Percentiles rank a stretch among this genome's conserved stretches.
Evolutionary conservation across 2,797 vertebrate genomes (phyloP).

Genomic region (Dicrostonyx torquatus): DNA sequence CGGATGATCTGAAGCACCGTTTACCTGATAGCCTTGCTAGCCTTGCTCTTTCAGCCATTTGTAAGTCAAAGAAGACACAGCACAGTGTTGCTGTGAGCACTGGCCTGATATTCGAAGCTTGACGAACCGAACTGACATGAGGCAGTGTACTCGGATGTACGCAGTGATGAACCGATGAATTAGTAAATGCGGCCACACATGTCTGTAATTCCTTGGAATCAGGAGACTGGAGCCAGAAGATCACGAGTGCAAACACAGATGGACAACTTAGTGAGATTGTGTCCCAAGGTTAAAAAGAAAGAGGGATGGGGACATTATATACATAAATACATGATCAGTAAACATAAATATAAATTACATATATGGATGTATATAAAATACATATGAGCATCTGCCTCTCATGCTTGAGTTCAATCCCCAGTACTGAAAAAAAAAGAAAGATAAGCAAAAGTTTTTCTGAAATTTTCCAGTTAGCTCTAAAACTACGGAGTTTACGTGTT

Average conservation of each 20-base stretch:
- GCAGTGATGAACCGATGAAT: not conserved
- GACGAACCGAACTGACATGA: too few relatives aligned
- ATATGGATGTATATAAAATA: not conserved
- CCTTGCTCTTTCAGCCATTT: not conserved
- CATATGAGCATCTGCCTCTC: not conserved
- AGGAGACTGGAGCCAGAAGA: not conserved
- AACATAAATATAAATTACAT: not conserved
- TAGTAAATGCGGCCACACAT: too few relatives aligned
- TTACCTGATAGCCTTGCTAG: not conserved
- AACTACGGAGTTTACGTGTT: not conserved
- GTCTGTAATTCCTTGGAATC: not conserved
- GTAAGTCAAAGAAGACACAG: not conserved
- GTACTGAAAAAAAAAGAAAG: not conserved
- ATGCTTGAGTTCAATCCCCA: not conserved
- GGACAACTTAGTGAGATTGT: not conserved
- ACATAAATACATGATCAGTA: not conserved
- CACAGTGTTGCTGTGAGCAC: not conserved
- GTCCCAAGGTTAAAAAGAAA: not conserved
- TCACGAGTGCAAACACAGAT: not conserved
- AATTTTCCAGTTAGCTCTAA: not conserved
- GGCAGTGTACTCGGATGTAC: fast-evolving
- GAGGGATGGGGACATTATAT: not conserved
- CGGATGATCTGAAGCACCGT: not conserved
- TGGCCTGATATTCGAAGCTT: too few relatives aligned
- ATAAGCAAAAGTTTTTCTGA: not conserved